Evolutionary conservation across 2,888 invertebrate species (phyloP), one percentile per base, ranked within the genome.

Genomic region (Agrotis exclamationis): DNA sequence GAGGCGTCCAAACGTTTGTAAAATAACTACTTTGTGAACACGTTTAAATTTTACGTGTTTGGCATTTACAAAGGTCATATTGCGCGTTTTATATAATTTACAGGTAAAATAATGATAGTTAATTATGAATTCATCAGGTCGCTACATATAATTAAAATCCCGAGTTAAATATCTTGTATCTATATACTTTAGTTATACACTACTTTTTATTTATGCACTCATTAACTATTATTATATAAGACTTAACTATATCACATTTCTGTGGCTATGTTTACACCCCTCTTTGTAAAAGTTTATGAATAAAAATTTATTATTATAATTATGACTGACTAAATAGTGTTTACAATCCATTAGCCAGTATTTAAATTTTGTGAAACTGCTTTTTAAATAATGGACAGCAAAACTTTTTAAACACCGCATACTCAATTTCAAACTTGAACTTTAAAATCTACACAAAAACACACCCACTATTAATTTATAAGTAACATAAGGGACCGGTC

Each of bases 331-430:
- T n/a, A n/a, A 51, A 51, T 53, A 22, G 11, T 70, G n/a, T 58
- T 51, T 24, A 45, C 9, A 70, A 58, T 13, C 28, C 44, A 51
- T 51, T 33, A n/a, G 18, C 20, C 11, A 50, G 20, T 53, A 22
- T 54, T 65, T n/a, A n/a, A n/a, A n/a, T n/a, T n/a, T n/a, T 68
- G 14, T 11, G 13, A 64, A 65, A 65, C 5, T 48, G 18, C 14
- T 28, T 64, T 28, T 6, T 9, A 18, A 9, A 28, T 45, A 18
- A 64, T 44, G 3, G 7, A 3, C 5, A 3, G 18, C 45, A 28
- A 22, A 14, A 59, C n/a, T 33, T 18, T 59, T 33, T 14, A 9
- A n/a, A 24, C n/a, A 3, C 13, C n/a, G 24, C 44, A 13, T 24
- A 45, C 44, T 24, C 33, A 48, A 22, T 51, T 57, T 18, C 22